A percentile compares a stretch with the other conserved stretches of the same genome.
phyloP scores from a whole-genome alignment of 2,797 vertebrate species.

The Acomys russatus region DNA sequence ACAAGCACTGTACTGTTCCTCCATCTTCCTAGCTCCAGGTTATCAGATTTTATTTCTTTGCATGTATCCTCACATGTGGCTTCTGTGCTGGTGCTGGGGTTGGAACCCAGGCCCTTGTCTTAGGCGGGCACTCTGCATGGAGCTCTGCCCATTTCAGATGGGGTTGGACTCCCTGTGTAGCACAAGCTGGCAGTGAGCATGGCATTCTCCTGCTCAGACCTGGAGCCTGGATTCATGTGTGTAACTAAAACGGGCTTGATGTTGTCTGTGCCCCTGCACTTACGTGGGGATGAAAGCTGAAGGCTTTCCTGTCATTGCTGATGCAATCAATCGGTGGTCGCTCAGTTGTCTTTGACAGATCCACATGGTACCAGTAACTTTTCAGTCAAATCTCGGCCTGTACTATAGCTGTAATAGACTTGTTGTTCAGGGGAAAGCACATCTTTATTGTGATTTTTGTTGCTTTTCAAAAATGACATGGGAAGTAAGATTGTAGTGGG shows the following conservation, averaged over 20 bases:
- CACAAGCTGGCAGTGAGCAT: neutral
- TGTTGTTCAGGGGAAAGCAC: constrained; percentile 44
- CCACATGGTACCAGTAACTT: neutral
- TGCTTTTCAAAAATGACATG: constrained; percentile 51
- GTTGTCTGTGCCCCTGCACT: neutral
- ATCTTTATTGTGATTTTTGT: constrained; percentile 73
- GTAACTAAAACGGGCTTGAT: neutral
- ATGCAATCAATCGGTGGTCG: constrained; percentile 3
- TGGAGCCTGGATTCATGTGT: neutral
- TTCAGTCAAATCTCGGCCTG: constrained; percentile 57
- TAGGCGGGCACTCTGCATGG: neutral
- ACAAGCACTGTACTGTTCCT: neutral
- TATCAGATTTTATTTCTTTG: neutral
- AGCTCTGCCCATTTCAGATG: neutral
- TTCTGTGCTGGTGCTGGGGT: neutral
- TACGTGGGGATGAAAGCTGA: neutral
- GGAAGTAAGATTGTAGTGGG: constrained; percentile 27
- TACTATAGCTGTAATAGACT: constrained; percentile 20
- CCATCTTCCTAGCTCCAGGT: neutral
- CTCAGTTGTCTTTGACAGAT: constrained; percentile 47
- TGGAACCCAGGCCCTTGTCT: neutral
- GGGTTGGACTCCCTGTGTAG: neutral
- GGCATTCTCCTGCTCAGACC: neutral
- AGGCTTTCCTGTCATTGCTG: constrained; percentile 12
- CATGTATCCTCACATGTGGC: neutral